Percentiles rank a stretch among this genome's conserved stretches.
Conservation (phyloP, 2,888 invertebrate genomes). For the Diarsia dahlii region DNA sequence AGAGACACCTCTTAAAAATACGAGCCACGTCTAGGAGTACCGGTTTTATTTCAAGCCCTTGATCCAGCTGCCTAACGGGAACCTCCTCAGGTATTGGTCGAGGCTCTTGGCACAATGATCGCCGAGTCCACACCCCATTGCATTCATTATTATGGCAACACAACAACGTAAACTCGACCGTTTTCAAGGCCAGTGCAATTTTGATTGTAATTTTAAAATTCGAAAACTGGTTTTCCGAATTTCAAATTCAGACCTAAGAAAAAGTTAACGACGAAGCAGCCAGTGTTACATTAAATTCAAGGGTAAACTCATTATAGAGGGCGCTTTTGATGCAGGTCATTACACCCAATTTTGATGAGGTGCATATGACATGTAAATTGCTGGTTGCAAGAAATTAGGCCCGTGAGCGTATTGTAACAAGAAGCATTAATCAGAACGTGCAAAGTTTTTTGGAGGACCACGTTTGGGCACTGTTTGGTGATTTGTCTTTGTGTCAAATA, state of each 20-base stretch:
- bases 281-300: slow-evolving; percentile 43
- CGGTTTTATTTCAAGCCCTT: too few species aligned
- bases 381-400: slow-evolving; percentile 17
- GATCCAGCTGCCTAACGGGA: too few species aligned
- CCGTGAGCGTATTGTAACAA: not conserved
- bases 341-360: slow-evolving; percentile 35
- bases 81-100: too few species aligned
- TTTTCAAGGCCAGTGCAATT: slow-evolving; percentile 27
- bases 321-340: not conserved
- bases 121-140: not conserved
- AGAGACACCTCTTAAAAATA: too few species aligned
- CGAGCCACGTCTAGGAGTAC: too few species aligned
- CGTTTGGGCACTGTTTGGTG: not conserved
- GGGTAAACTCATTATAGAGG: slow-evolving; percentile 29
- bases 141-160: not conserved
- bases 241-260: slow-evolving; percentile 20
- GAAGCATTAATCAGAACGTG: not conserved
- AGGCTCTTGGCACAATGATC: too few species aligned
- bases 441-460: not conserved
- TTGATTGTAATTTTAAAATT: slow-evolving; percentile 15
- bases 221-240: slow-evolving; percentile 29
- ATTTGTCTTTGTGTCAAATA: not conserved
- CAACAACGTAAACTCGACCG: not conserved
- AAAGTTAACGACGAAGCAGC: slow-evolving; percentile 23
- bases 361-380: slow-evolving; percentile 38